Conservation (phyloP, 1,140 invertebrate species). For the Mycetomoellerius zeteki region DNA sequence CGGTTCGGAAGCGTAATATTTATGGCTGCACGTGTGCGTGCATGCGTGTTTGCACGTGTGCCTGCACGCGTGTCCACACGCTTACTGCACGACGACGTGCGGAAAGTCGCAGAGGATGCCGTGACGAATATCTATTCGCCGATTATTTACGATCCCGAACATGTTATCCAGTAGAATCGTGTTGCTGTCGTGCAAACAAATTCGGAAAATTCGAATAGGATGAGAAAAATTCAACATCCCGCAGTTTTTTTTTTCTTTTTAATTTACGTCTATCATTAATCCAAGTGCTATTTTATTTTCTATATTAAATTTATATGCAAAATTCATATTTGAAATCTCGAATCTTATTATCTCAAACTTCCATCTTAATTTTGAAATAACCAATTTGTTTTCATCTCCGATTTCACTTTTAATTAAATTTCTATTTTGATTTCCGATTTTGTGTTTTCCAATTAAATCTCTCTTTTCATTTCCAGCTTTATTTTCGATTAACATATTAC, state of each 20-base stretch:
- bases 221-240: neutral
- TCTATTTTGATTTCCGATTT: neutral
- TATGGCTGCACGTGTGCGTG: neutral
- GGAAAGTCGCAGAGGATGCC: slow-evolving; percentile 8
- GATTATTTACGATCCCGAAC: slow-evolving; percentile 37
- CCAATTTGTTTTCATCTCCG: neutral
- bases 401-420: neutral
- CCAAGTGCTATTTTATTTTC: neutral
- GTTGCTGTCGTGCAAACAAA: neutral
- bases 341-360: neutral
- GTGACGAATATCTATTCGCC: slow-evolving; percentile 28
- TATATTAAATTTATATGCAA: neutral
- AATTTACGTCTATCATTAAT: neutral
- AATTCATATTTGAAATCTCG: neutral
- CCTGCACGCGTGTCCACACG: neutral
- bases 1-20: neutral
- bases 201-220: neutral
- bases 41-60: neutral
- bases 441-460: neutral
- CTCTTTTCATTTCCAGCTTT: neutral
- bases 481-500: neutral
- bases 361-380: neutral
- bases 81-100: neutral
- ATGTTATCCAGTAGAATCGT: neutral
- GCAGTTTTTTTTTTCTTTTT: neutral